A percentile compares a stretch with the other conserved stretches of the same genome.
Evolutionary conservation across 2,888 invertebrate species (phyloP).

Genomic region (Isoperla grammatica): DNA sequence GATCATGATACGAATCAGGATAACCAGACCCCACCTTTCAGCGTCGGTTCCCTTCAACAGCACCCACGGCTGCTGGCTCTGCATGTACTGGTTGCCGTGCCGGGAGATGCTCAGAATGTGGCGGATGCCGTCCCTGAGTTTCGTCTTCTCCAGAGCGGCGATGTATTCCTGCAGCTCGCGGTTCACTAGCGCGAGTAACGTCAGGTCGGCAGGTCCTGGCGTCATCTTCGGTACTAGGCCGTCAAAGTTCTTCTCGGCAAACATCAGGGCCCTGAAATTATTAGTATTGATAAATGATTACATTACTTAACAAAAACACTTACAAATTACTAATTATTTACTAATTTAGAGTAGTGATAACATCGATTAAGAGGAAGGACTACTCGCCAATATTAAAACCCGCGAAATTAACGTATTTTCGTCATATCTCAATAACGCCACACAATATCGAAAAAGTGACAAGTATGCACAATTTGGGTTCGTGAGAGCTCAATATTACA

Average conservation of each 20-base stretch:
- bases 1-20: too few species aligned
- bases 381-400: too few species aligned
- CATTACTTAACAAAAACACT: too few species aligned
- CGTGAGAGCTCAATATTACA: too few species aligned
- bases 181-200: conserved; percentile 70
- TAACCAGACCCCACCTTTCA: conserved; percentile 64
- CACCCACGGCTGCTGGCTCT: conserved; percentile 91
- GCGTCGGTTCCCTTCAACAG: conserved; percentile 74
- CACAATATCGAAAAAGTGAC: too few species aligned
- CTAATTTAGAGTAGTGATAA: too few species aligned
- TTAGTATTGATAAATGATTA: neutral
- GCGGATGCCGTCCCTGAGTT: conserved; percentile 77
- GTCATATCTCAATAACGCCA: too few species aligned
- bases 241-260: conserved; percentile 78
- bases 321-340: too few species aligned
- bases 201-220: conserved; percentile 60
- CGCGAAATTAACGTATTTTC: too few species aligned
- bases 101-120: conserved; percentile 82
- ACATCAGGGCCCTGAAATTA: conserved; percentile 68
- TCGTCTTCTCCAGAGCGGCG: conserved; percentile 65
- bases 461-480: too few species aligned
- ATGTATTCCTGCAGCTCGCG: conserved; percentile 71
- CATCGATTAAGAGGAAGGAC: too few species aligned
- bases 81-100: conserved; percentile 96
- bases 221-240: conserved; percentile 60